Percentiles rank a stretch among this genome's conserved stretches.
Conservation (phyloP, 2,113 vertebrate genomes). For the Rhipidura dahli region DNA sequence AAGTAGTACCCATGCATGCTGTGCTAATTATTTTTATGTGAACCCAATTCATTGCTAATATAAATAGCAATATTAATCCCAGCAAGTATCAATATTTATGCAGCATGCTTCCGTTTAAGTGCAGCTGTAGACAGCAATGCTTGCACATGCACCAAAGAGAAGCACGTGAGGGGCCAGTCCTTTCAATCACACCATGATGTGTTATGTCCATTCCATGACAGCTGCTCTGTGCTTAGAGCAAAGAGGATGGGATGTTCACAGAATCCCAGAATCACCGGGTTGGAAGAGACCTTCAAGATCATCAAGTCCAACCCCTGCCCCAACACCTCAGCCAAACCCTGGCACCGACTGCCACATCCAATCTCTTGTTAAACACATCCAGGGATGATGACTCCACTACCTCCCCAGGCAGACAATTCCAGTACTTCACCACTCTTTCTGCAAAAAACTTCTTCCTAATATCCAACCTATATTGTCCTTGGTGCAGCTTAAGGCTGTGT, state of each 20-base stretch:
- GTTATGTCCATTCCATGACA: not conserved
- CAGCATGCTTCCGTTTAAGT: not conserved
- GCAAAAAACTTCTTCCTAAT: too few species aligned
- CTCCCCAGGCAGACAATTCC: too few species aligned
- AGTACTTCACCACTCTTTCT: too few species aligned
- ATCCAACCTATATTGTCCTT: too few species aligned
- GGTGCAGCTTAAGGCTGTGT: too few species aligned
- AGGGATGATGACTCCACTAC: too few species aligned
- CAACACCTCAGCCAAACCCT: too few species aligned
- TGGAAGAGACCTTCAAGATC: too few species aligned
- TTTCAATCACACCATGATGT: not conserved
- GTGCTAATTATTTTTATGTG: slow-evolving; percentile 66
- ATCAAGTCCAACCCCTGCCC: too few species aligned
- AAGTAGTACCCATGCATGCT: slow-evolving; percentile 51
- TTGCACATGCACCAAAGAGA: accelerated
- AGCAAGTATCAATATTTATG: slow-evolving; percentile 66
- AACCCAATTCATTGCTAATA: slow-evolving; percentile 53
- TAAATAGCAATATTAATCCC: slow-evolving; percentile 63
- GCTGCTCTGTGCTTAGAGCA: not conserved
- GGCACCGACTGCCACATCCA: too few species aligned
- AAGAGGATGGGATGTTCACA: accelerated
- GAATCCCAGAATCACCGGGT: too few species aligned
- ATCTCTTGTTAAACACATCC: too few species aligned
- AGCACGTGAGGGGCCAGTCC: not conserved
- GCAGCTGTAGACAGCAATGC: not conserved